Conservation (phyloP, 2,113 vertebrate genomes). For the Motacilla alba region DNA sequence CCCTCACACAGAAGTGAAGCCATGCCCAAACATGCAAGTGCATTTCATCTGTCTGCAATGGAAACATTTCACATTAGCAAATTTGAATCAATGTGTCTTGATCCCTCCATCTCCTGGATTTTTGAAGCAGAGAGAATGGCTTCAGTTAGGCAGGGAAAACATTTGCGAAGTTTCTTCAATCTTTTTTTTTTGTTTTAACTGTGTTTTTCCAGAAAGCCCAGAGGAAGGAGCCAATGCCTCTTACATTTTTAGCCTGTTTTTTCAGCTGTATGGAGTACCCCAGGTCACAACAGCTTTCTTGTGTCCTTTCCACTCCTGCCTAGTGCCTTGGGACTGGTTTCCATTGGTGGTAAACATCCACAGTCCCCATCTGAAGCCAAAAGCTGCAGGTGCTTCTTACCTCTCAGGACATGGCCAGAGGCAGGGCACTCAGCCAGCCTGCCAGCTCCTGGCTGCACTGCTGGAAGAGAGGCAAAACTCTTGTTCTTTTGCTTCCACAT, state of each 20-base stretch:
- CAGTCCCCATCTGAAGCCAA: conserved; percentile 13
- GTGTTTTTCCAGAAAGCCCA: not conserved
- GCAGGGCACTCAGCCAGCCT: not conserved
- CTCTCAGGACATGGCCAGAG: not conserved
- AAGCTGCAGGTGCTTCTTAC: not conserved
- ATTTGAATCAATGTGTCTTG: not conserved
- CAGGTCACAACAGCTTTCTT: not conserved
- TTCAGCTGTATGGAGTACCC: not conserved
- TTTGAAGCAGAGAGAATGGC: not conserved
- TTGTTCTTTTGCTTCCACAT: not conserved
- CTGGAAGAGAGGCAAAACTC: not conserved
- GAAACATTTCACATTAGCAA: not conserved
- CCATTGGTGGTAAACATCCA: not conserved
- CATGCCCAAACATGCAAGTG: not conserved
- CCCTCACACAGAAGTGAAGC: not conserved
- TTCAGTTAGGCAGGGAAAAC: not conserved
- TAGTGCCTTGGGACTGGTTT: conserved; percentile 53
- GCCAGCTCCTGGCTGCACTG: not conserved
- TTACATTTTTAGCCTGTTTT: not conserved
- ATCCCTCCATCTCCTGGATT: not conserved
- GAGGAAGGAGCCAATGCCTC: not conserved
- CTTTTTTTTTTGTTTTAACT: not conserved
- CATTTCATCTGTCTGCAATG: not conserved
- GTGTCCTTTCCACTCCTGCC: conserved; percentile 3
- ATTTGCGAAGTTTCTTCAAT: not conserved